Percentiles rank a stretch among this genome's conserved stretches.
These are phyloP conservation scores for Ailuropoda melanoleuca DNA, from an alignment of 2,113 vertebrate species.

Conservation along the genomic window DNA sequence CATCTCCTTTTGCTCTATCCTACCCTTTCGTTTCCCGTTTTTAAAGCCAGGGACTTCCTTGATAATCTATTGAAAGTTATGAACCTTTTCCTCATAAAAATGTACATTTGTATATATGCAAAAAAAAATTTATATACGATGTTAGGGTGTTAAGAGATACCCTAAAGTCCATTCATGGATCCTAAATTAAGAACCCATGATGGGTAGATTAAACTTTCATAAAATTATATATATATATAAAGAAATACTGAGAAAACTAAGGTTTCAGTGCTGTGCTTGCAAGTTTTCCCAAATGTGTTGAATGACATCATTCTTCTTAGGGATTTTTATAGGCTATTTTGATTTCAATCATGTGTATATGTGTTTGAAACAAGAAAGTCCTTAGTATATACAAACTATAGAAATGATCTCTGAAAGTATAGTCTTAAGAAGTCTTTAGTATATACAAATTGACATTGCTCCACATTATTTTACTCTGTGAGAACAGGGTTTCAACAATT, in stretches of 20 bases:
- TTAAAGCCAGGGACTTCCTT: not conserved
- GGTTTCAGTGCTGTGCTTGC: not conserved
- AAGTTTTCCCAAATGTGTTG: not conserved
- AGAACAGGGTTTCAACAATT: not conserved
- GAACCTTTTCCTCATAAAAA: not conserved
- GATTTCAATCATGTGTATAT: not conserved
- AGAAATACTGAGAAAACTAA: not conserved
- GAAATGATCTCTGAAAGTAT: too few relatives aligned
- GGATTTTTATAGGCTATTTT: slow-evolving; percentile 24
- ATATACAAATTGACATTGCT: not conserved
- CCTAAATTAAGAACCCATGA: not conserved
- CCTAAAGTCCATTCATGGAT: slow-evolving; percentile 3
- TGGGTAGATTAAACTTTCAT: not conserved
- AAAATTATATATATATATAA: not conserved
- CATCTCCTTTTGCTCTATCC: not conserved
- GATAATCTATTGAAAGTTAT: not conserved
- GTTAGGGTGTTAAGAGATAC: not conserved
- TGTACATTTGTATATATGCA: not conserved
- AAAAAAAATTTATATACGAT: not conserved
- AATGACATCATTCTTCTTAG: not conserved
- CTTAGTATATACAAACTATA: not conserved
- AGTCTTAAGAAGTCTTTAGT: not conserved
- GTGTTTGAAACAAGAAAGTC: slow-evolving; percentile 16
- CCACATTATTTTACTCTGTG: not conserved
- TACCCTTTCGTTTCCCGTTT: not conserved